These are phyloP conservation scores for Gerosis bhagava DNA, from an alignment of 2,888 invertebrate species.

Conservation along the genomic window DNA sequence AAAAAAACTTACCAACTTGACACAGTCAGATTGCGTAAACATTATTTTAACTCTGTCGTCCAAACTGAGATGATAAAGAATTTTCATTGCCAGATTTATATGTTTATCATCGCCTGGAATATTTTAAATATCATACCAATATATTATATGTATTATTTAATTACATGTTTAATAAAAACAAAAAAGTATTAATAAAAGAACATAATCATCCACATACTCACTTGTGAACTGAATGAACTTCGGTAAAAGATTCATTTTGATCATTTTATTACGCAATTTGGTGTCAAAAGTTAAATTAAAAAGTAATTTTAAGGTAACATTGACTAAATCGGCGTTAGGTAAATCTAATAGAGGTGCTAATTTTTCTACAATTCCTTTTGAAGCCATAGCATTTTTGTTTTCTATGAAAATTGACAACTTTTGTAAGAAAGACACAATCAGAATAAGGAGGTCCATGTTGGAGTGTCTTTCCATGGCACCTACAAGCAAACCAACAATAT, in stretches of 20 bases:
- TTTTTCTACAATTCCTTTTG: slow-evolving; percentile 91
- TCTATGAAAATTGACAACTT: slow-evolving; percentile 97
- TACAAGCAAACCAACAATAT: slow-evolving; percentile 93
- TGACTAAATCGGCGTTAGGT: slow-evolving; percentile 87
- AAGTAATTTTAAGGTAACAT: slow-evolving; percentile 93
- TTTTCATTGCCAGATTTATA: slow-evolving; percentile 89
- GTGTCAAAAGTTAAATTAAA: slow-evolving; percentile 98
- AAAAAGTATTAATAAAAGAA: too few species aligned
- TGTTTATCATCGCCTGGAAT: slow-evolving; percentile 89
- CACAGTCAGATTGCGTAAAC: slow-evolving; percentile 97
- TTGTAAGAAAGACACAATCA: slow-evolving; percentile 96
- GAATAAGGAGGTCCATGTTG: slow-evolving; percentile 93
- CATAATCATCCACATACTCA: too few species aligned
- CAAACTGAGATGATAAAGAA: slow-evolving; percentile 96
- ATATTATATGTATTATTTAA: too few species aligned
- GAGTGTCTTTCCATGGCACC: slow-evolving; percentile 93
- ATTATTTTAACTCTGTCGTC: slow-evolving; percentile 96
- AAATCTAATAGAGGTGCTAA: slow-evolving; percentile 89
- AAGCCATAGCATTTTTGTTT: slow-evolving; percentile 96
- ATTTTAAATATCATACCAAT: too few species aligned
- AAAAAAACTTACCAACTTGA: slow-evolving; percentile 91
- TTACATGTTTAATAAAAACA: too few species aligned
- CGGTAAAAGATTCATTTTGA: slow-evolving; percentile 93
- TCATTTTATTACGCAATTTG: slow-evolving; percentile 93
- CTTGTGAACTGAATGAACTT: slow-evolving; percentile 95